Percentiles rank a stretch among this genome's conserved stretches.
Conservation (phyloP, 2,888 invertebrate genomes). For the Esperia sulphurella region DNA sequence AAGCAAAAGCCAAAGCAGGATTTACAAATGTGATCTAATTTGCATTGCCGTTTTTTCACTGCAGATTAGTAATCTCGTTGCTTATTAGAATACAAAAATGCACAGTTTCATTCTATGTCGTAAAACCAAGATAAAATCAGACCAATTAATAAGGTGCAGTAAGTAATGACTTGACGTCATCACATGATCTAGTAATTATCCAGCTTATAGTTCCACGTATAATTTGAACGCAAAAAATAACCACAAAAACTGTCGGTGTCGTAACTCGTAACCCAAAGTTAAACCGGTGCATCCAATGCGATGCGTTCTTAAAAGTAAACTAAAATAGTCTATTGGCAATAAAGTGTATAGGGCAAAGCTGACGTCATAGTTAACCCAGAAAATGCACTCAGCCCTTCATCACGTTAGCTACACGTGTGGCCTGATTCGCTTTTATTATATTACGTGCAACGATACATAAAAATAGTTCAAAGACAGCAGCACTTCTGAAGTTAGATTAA, state of each 20-base stretch:
- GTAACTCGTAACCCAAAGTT: constrained; percentile 7
- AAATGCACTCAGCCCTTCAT: constrained; percentile 11
- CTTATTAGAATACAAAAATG: too few relatives aligned
- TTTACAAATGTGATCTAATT: too few relatives aligned
- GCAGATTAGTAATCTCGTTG: too few relatives aligned
- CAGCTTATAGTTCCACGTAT: not conserved
- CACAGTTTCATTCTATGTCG: not conserved
- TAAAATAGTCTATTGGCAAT: constrained; percentile 34
- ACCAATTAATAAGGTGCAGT: not conserved
- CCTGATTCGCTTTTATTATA: constrained; percentile 38
- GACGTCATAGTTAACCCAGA: constrained; percentile 61
- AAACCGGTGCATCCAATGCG: constrained; percentile 2
- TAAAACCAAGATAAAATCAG: not conserved
- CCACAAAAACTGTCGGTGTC: not conserved
- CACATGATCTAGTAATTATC: too few relatives aligned
- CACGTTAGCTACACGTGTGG: constrained; percentile 36
- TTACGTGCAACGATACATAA: not conserved
- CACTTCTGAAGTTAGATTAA: too few relatives aligned
- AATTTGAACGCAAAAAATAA: constrained; percentile 1
- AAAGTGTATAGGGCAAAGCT: constrained; percentile 38
- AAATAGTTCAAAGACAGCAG: too few relatives aligned
- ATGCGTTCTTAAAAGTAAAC: constrained; percentile 36
- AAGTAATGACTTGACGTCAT: not conserved
- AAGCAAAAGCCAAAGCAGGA: too few relatives aligned
- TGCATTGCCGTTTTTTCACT: too few relatives aligned